These are phyloP conservation scores for Bubo scandiacus DNA, from an alignment of 2,113 vertebrate genomes.

Conservation along the genomic window DNA sequence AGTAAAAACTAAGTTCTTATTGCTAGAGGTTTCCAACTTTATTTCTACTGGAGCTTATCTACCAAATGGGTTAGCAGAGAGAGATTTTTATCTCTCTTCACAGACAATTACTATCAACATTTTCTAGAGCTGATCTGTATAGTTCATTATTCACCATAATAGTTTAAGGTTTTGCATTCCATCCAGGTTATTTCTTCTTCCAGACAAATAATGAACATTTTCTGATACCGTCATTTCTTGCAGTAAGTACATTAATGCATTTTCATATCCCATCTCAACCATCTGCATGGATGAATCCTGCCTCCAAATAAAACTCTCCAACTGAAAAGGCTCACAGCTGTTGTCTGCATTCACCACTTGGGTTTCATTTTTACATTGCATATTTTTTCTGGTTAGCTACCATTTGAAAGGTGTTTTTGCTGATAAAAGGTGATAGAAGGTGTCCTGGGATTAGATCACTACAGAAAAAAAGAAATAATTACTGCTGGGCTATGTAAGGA, in stretches of 20 bases:
- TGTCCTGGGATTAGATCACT: neutral
- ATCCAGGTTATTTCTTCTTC: neutral
- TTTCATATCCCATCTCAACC: conserved; percentile 20
- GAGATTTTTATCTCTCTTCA: neutral
- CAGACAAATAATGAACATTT: conserved; percentile 4
- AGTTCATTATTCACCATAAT: neutral
- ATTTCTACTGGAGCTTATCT: neutral
- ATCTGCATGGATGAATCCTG: conserved; percentile 11
- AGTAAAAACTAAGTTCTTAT: neutral
- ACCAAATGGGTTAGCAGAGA: neutral
- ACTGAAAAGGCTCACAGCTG: conserved; percentile 45
- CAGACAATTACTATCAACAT: neutral
- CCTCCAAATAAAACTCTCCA: conserved; percentile 42
- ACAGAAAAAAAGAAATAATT: conserved; percentile 8
- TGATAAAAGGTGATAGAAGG: conserved; percentile 33
- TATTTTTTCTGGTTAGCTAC: neutral
- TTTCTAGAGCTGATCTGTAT: neutral
- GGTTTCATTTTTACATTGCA: neutral
- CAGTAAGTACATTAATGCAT: neutral
- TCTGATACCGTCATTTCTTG: neutral
- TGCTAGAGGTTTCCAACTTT: neutral
- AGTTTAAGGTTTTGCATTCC: neutral
- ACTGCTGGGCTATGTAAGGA: neutral
- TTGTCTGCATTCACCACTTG: conserved; percentile 3
- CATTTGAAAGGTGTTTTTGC: neutral